Percentiles rank a stretch among this genome's conserved stretches.
Conservation (phyloP, 2,888 invertebrate species). For the Sinelater perroti region DNA sequence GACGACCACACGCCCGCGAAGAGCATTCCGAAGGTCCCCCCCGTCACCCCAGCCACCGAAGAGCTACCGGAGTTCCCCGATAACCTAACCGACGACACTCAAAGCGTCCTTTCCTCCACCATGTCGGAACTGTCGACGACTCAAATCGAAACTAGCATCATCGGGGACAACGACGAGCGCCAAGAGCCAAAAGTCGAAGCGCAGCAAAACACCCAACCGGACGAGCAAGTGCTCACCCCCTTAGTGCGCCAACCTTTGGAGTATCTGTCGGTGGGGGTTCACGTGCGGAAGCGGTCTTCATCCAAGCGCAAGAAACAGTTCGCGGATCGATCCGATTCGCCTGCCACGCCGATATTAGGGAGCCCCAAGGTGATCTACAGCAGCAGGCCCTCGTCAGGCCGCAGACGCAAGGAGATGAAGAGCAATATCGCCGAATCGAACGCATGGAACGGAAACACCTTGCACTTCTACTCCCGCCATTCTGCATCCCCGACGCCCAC, state of each 20-base stretch:
- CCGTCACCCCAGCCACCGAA: conserved; percentile 74
- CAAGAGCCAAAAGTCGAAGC: conserved; percentile 58
- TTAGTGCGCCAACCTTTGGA: conserved; percentile 79
- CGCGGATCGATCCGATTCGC: conserved; percentile 73
- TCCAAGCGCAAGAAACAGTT: conserved; percentile 73
- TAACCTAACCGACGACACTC: conserved; percentile 75
- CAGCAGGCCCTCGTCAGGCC: conserved; percentile 62
- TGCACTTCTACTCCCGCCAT: conserved; percentile 69
- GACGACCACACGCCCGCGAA: conserved; percentile 68
- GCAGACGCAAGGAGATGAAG: conserved; percentile 65
- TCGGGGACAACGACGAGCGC: conserved; percentile 61
- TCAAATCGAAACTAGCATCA: conserved; percentile 71
- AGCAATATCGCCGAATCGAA: conserved; percentile 51
- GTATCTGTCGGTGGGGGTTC: conserved; percentile 72
- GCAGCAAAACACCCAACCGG: conserved; percentile 54
- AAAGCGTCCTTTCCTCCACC: conserved; percentile 78
- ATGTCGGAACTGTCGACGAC: conserved; percentile 78
- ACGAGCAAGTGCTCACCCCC: conserved; percentile 69
- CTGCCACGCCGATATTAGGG: conserved; percentile 66
- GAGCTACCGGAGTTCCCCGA: conserved; percentile 64
- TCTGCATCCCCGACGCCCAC: conserved; percentile 68
- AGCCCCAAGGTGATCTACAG: conserved; percentile 72
- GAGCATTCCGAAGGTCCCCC: conserved; percentile 67
- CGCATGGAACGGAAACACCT: conserved; percentile 76
- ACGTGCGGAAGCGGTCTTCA: conserved; percentile 73